Percentiles rank a stretch among this genome's conserved stretches.
Evolutionary conservation across 2,113 vertebrate genomes (phyloP).

Genomic region (Actenoides hombroni): DNA sequence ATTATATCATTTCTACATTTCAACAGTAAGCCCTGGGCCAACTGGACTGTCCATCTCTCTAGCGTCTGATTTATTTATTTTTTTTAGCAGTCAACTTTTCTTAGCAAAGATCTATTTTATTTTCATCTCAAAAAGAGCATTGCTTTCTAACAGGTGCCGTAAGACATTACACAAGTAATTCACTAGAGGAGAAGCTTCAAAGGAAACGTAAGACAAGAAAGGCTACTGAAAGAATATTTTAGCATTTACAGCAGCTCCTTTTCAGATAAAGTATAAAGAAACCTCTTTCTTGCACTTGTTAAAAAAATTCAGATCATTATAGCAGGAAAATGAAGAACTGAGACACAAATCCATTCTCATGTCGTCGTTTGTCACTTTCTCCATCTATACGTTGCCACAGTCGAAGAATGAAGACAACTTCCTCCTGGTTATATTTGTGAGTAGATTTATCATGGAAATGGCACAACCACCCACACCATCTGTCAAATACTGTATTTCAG

Average conservation of each 20-base stretch:
- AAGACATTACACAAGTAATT: not conserved
- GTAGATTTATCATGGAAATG: constrained; percentile 56
- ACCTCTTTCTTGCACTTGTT: not conserved
- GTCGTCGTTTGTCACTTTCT: not conserved
- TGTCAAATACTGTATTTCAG: constrained; percentile 45
- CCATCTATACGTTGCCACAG: not conserved
- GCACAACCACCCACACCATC: constrained; percentile 38
- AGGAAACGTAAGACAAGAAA: not conserved
- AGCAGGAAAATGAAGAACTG: constrained; percentile 26
- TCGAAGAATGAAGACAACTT: constrained; percentile 28
- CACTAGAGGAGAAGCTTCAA: not conserved
- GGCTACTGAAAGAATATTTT: constrained; percentile 5
- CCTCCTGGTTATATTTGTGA: constrained; percentile 34
- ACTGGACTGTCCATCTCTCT: not conserved
- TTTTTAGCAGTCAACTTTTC: not conserved
- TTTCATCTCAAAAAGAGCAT: not conserved
- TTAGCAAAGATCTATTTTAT: not conserved
- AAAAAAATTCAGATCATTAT: not conserved
- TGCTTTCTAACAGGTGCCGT: not conserved
- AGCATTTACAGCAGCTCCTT: not conserved
- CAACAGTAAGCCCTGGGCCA: not conserved
- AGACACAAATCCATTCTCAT: constrained; percentile 8
- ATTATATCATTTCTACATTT: not conserved
- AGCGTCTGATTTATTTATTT: not conserved
- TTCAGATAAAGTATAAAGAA: not conserved